Conservation (phyloP, 2,888 invertebrate genomes). For the Euclidia mi region DNA sequence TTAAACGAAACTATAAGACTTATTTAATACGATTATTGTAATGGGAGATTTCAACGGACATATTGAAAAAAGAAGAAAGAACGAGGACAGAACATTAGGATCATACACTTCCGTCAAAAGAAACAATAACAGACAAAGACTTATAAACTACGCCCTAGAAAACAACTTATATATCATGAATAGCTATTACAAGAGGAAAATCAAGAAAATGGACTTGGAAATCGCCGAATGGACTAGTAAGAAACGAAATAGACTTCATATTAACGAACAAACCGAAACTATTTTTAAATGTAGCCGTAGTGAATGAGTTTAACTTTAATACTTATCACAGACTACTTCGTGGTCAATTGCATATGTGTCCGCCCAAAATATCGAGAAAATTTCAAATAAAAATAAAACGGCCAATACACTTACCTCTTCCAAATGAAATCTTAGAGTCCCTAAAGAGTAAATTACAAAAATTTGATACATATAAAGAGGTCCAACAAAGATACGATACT, state of each 20-base stretch:
- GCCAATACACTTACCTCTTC: background rate
- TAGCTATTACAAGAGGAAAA: background rate
- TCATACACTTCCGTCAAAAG: conserved; percentile 6
- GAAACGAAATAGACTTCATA: conserved; percentile 8
- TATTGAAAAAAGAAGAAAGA: conserved; percentile 6
- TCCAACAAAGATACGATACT: conserved; percentile 11
- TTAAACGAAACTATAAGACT: too few relatives aligned
- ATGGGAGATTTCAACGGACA: background rate
- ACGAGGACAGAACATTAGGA: conserved; percentile 5
- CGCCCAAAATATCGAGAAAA: conserved; percentile 4
- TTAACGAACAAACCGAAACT: background rate
- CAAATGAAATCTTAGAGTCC: background rate
- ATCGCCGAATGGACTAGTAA: background rate
- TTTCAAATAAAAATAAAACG: background rate
- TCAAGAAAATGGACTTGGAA: conserved; percentile 2
- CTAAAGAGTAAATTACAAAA: background rate
- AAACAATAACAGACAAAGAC: conserved; percentile 6
- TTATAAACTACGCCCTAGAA: conserved; percentile 1
- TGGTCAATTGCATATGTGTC: background rate
- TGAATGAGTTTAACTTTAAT: conserved; percentile 5
- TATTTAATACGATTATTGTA: conserved; percentile 12
- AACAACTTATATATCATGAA: conserved; percentile 13
- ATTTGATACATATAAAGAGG: background rate
- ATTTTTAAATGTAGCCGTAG: background rate
- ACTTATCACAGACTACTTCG: conserved; percentile 15